Conservation (phyloP, 2,888 invertebrate genomes). For the Caradrina kadenii region DNA sequence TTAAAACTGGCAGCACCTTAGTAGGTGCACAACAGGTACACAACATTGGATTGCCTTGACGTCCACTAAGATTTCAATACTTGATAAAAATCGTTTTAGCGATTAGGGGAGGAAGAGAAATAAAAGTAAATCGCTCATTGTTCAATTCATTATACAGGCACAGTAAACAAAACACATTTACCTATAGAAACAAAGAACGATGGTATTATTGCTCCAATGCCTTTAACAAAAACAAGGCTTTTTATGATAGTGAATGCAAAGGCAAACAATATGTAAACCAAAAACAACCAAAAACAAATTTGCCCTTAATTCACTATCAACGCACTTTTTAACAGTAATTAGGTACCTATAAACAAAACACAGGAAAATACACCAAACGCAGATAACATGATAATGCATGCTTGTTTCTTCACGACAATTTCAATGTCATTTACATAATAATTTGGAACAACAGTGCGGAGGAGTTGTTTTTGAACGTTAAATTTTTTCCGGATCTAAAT, state of each 20-base stretch:
- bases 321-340: slow-evolving; percentile 67
- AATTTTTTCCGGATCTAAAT: background rate
- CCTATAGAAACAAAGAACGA: background rate
- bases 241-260: slow-evolving; percentile 18
- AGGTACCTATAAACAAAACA: slow-evolving; percentile 66
- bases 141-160: background rate
- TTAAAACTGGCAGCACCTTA: too few relatives aligned
- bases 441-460: slow-evolving; percentile 68
- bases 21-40: too few relatives aligned
- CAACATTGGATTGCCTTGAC: too few relatives aligned
- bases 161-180: background rate
- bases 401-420: slow-evolving; percentile 73
- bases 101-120: background rate
- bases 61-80: background rate
- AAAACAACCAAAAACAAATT: slow-evolving; percentile 59
- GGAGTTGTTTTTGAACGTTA: slow-evolving; percentile 32
- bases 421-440: slow-evolving; percentile 77
- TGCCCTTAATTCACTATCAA: slow-evolving; percentile 68
- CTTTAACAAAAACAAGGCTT: slow-evolving; percentile 10
- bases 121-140: background rate
- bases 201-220: background rate
- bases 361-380: slow-evolving; percentile 66
- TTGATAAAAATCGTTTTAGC: background rate
- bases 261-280: slow-evolving; percentile 52
- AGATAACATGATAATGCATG: slow-evolving; percentile 72